Evolutionary conservation across 2,888 invertebrate genomes (phyloP).

Genomic region (Synanthedon myopaeformis): DNA sequence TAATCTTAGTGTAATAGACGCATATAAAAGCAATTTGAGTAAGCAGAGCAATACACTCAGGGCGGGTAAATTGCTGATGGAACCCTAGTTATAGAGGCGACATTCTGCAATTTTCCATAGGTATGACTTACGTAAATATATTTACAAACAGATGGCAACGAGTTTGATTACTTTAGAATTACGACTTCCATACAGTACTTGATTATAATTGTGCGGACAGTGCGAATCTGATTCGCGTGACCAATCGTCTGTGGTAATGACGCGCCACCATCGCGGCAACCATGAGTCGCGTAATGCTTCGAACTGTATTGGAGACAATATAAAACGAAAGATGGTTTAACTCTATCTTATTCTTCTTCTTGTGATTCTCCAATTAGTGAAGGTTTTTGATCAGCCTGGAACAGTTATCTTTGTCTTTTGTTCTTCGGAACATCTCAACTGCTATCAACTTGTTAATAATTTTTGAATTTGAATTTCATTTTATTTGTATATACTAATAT

Average conservation of each 20-base stretch:
- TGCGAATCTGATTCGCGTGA: slow-evolving; percentile 63
- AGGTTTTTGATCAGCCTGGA: no score
- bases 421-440: no score
- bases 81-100: not conserved
- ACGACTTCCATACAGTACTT: slow-evolving; percentile 54
- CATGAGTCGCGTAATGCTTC: not conserved
- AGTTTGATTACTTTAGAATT: slow-evolving; percentile 67
- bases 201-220: slow-evolving; percentile 69
- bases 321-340: not conserved
- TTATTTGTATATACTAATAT: no score
- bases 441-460: no score
- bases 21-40: not conserved
- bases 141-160: slow-evolving; percentile 47
- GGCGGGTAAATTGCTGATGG: not conserved
- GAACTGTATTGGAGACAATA: not conserved
- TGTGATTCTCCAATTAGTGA: no score
- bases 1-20: no score
- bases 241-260: slow-evolving; percentile 60
- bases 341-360: not conserved
- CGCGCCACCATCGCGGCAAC: slow-evolving; percentile 41
- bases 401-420: no score
- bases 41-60: not conserved
- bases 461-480: no score
- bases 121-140: slow-evolving; percentile 12
- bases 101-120: not conserved